Percentiles rank a stretch among this genome's conserved stretches.
These are phyloP conservation scores for Tachina lurida DNA, from an alignment of 2,888 invertebrate genomes.

Conservation along the genomic window DNA sequence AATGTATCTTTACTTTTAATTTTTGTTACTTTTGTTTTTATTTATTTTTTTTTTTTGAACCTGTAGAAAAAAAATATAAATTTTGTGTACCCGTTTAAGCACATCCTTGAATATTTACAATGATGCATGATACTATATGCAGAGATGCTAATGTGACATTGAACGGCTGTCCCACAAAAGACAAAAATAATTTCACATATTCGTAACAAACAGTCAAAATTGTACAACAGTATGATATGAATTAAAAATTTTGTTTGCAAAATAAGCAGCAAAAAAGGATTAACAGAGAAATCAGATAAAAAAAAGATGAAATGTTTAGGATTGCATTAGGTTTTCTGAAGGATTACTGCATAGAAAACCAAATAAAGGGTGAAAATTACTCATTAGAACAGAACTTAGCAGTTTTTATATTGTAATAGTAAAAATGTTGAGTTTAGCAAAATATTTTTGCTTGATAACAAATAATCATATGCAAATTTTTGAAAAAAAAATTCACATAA, in stretches of 20 bases:
- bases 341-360: background rate
- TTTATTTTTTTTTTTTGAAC: slow-evolving; percentile 7
- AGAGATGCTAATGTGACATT: slow-evolving; percentile 63
- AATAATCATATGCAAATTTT: too few relatives aligned
- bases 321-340: background rate
- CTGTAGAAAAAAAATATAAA: background rate
- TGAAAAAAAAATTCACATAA: too few relatives aligned
- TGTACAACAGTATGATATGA: background rate
- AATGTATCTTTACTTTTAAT: slow-evolving; percentile 30
- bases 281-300: slow-evolving; percentile 3
- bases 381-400: background rate
- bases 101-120: slow-evolving; percentile 57
- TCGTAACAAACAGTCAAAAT: slow-evolving; percentile 7
- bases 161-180: slow-evolving; percentile 51
- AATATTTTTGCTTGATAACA: too few relatives aligned
- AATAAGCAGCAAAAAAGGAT: slow-evolving; percentile 29
- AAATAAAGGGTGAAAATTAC: background rate
- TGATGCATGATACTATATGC: slow-evolving; percentile 38
- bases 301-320: slow-evolving; percentile 26
- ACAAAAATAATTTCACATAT: background rate
- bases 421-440: too few relatives aligned
- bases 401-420: background rate
- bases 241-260: slow-evolving; percentile 27
- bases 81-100: background rate
- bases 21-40: slow-evolving; percentile 44